Evolutionary conservation across 2,113 vertebrate species (phyloP).

Genomic region (Mystacornis crossleyi): DNA sequence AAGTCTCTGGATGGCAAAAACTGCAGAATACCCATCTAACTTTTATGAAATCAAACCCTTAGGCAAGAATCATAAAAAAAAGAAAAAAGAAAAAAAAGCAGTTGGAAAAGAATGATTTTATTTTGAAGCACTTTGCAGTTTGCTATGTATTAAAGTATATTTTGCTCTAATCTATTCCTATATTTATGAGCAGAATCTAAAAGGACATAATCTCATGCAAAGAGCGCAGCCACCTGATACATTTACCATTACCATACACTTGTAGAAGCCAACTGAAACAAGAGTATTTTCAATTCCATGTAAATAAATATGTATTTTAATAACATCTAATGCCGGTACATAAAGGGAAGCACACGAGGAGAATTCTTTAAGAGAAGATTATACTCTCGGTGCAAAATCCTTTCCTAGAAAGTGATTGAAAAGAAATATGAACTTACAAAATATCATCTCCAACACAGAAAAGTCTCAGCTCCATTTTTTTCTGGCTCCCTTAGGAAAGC

Average conservation of each 20-base stretch:
- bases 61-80: background rate
- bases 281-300: background rate
- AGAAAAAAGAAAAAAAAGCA: background rate
- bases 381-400: background rate
- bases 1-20: background rate
- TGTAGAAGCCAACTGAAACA: slow-evolving; percentile 23
- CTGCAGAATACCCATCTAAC: background rate
- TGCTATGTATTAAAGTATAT: background rate
- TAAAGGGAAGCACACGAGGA: background rate
- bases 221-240: background rate
- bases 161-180: background rate
- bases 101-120: background rate
- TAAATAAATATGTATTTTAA: slow-evolving; percentile 64
- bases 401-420: slow-evolving; percentile 41
- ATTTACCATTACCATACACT: background rate
- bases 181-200: background rate
- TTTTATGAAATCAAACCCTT: slow-evolving; percentile 31
- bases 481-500: slow-evolving; percentile 15
- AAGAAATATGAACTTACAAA: slow-evolving; percentile 17
- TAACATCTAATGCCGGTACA: slow-evolving; percentile 11
- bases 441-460: background rate
- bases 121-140: background rate
- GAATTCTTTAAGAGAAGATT: slow-evolving; percentile 11
- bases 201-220: background rate
- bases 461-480: background rate